These are phyloP conservation scores for Felis catus DNA, from an alignment of 2,113 vertebrate genomes.

Conservation along the genomic window F.catus_Fca126_mat1.0 CM031422.1:16607501-16608000, in stretches of 20 bases:
- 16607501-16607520: neutral
- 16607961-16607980: neutral
- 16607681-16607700: neutral
- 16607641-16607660: neutral
- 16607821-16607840: neutral
- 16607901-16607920: neutral
- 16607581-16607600: neutral
- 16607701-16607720: neutral
- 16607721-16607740: neutral
- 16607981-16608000: neutral
- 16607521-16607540: neutral
- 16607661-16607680: neutral
- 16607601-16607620: neutral
- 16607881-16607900: neutral
- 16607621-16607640: neutral
- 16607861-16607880: neutral
- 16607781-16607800: fast-evolving
- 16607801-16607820: neutral
- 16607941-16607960: neutral
- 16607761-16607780: neutral
- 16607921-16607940: neutral
- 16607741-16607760: neutral
- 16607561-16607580: neutral
- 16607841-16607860: neutral
- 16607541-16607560: neutral